Evolutionary conservation across 2,888 invertebrate species (phyloP).

Genomic region (Ariolimax columbianus): DNA sequence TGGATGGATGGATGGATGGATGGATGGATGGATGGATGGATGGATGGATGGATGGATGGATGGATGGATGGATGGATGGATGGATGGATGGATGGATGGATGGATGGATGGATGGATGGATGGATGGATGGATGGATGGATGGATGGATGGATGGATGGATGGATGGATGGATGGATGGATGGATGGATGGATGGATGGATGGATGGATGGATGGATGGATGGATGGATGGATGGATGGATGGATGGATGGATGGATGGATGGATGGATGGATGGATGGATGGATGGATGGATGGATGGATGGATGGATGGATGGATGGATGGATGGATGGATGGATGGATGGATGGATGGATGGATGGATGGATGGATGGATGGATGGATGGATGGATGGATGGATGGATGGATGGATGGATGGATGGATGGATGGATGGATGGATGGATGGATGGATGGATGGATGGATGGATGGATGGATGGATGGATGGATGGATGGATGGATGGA

Average conservation of each 20-base stretch:
- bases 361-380: background rate
- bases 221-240: background rate
- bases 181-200: background rate
- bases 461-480: background rate
- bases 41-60: constrained; percentile 2
- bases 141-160: background rate
- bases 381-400: background rate
- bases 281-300: background rate
- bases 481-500: background rate
- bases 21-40: background rate
- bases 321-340: background rate
- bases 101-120: background rate
- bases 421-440: background rate
- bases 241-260: background rate
- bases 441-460: background rate
- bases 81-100: background rate
- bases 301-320: background rate
- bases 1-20: background rate
- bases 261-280: background rate
- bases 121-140: background rate
- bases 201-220: constrained; percentile 2
- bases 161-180: background rate
- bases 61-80: background rate
- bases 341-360: background rate
- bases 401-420: background rate